phyloP scores from a whole-genome alignment of 2,797 vertebrate genomes.

The Semotilus atromaculatus region DNA sequence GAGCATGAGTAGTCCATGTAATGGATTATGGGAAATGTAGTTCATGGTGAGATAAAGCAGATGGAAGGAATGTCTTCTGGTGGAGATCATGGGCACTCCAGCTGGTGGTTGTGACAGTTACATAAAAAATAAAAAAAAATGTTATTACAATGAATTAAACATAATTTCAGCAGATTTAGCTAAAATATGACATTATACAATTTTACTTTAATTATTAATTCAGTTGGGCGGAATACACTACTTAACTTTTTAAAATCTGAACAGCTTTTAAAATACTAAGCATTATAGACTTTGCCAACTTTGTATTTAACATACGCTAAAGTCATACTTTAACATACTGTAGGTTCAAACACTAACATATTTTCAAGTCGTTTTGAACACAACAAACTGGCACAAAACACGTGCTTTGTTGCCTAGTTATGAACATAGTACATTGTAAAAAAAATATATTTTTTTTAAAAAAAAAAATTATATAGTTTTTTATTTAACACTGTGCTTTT shows the following conservation, averaged over 20 bases:
- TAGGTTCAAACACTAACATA: background rate
- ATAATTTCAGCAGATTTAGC: background rate
- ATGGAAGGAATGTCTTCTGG: too few species aligned
- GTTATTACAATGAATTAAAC: background rate
- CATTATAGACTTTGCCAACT: background rate
- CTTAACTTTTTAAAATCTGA: background rate
- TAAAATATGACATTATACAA: background rate
- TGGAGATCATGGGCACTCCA: too few species aligned
- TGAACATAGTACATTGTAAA: background rate
- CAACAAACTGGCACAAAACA: background rate
- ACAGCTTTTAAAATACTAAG: background rate
- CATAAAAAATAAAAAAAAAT: too few species aligned
- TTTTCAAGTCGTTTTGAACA: background rate
- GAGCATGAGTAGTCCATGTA: too few species aligned
- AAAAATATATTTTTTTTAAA: too few species aligned
- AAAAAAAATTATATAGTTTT: too few species aligned
- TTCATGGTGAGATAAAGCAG: too few species aligned
- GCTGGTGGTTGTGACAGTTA: too few species aligned
- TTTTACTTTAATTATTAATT: background rate
- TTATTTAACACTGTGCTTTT: background rate
- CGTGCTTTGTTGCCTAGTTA: background rate
- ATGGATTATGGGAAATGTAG: too few species aligned
- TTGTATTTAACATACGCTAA: background rate
- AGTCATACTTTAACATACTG: too few species aligned
- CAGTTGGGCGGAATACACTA: background rate